phyloP scores from a whole-genome alignment of 2,113 vertebrate species.

The Lepidothrix coronata region DNA sequence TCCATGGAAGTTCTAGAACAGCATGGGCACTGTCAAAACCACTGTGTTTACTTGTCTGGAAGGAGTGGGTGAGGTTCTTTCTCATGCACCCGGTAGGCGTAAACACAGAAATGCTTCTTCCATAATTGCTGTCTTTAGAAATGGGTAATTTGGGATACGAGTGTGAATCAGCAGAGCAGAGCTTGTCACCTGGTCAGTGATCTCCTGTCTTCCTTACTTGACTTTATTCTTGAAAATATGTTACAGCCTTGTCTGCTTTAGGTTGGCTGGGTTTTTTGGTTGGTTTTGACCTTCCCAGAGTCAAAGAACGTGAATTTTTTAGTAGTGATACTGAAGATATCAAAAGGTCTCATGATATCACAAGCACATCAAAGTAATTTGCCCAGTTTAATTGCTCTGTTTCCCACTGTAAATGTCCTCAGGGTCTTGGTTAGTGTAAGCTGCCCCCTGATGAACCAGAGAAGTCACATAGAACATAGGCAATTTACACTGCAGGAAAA shows the following conservation, averaged over 20 bases:
- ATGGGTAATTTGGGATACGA: neutral
- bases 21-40: neutral
- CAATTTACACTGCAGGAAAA: neutral
- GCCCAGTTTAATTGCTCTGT: neutral
- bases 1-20: neutral
- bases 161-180: conserved; percentile 9
- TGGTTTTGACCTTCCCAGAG: neutral
- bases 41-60: neutral
- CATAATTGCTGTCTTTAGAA: neutral
- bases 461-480: neutral
- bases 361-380: neutral
- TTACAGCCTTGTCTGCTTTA: neutral
- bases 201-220: neutral
- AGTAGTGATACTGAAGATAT: neutral
- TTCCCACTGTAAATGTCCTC: neutral
- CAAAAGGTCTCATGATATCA: neutral
- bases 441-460: neutral
- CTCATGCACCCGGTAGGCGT: neutral
- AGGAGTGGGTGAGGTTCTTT: neutral
- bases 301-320: neutral
- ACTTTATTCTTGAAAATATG: neutral
- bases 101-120: conserved; percentile 35
- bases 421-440: neutral
- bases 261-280: neutral
- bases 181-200: neutral